A percentile compares a stretch with the other conserved stretches of the same genome.
These are phyloP conservation scores for Caenorhabditis doughertyi DNA, from an alignment of 2,888 invertebrate species.

Conservation along the genomic window DNA sequence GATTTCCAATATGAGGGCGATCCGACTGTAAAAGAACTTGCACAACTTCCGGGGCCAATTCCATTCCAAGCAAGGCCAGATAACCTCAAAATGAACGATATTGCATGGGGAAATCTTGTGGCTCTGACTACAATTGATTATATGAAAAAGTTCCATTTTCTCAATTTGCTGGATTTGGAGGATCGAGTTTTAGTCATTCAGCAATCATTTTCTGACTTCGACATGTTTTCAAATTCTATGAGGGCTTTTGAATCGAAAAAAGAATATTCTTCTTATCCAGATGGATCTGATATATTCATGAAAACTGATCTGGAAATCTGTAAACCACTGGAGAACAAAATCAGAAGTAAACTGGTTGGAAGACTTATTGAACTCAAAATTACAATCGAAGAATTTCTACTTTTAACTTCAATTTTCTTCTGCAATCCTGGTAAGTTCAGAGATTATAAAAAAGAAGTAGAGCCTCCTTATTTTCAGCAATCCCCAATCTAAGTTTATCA, in stretches of 20 bases:
- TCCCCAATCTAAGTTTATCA: background rate
- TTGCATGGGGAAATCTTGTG: conserved; percentile 9
- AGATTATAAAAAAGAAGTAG: background rate
- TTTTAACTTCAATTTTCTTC: conserved; percentile 5
- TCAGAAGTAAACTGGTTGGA: conserved; percentile 1
- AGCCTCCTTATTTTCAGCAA: background rate
- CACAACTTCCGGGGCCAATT: background rate
- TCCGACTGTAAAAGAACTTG: conserved; percentile 3
- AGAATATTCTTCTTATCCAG: background rate
- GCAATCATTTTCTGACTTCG: conserved; percentile 6
- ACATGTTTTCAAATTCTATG: background rate
- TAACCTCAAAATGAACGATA: background rate
- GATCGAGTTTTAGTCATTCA: background rate
- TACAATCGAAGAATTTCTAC: background rate
- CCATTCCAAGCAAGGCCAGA: background rate
- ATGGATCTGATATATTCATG: conserved; percentile 9
- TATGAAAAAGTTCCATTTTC: conserved; percentile 15
- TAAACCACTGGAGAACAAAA: background rate
- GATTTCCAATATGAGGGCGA: conserved; percentile 1
- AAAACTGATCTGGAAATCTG: background rate
- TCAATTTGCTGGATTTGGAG: background rate
- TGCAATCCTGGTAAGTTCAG: conserved; percentile 2
- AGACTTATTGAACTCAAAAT: background rate
- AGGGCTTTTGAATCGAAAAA: background rate
- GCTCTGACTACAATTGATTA: conserved; percentile 18